Percentiles rank a stretch among this genome's conserved stretches.
phyloP scores from a whole-genome alignment of 2,797 vertebrate species.

The Girardinus metallicus region DNA sequence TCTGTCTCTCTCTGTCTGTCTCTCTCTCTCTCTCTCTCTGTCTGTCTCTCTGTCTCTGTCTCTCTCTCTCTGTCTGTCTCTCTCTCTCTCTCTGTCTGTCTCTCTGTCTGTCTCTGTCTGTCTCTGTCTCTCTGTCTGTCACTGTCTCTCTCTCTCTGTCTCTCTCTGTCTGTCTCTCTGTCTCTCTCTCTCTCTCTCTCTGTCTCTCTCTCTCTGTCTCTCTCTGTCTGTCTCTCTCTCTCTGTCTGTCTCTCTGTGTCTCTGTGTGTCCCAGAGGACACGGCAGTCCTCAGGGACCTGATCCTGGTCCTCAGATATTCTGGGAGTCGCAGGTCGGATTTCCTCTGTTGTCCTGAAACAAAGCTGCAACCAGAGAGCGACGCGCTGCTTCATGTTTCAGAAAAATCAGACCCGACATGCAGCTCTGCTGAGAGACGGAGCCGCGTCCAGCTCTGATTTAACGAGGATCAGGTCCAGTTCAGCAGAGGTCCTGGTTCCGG shows the following conservation, averaged over 20 bases:
- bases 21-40: neutral
- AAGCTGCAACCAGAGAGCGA: slow-evolving; percentile 72
- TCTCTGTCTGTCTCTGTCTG: slow-evolving; percentile 1
- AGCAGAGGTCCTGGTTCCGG: neutral
- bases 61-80: slow-evolving; percentile 4
- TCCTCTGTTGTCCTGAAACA: slow-evolving; percentile 58
- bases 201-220: slow-evolving; percentile 6
- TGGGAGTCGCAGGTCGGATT: slow-evolving; percentile 70
- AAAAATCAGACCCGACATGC: slow-evolving; percentile 50
- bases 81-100: too few relatives aligned
- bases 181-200: neutral
- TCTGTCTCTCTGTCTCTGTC: neutral
- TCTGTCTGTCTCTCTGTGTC: neutral
- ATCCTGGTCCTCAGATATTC: slow-evolving; percentile 67
- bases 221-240: too few relatives aligned
- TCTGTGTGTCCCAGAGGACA: slow-evolving; percentile 16
- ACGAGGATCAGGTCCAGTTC: neutral
- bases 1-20: neutral
- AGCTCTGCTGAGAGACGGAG: neutral
- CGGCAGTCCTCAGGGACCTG: slow-evolving; percentile 5
- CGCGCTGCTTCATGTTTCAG: slow-evolving; percentile 75
- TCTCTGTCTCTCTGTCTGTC: slow-evolving; percentile 5
- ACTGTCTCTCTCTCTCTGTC: slow-evolving; percentile 1
- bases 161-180: neutral
- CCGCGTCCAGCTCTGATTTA: neutral